Percentiles rank a stretch among this genome's conserved stretches.
These are phyloP conservation scores for Sylvilagus bachmani DNA, from an alignment of 2,113 vertebrate genomes.

Conservation along the genomic window DNA sequence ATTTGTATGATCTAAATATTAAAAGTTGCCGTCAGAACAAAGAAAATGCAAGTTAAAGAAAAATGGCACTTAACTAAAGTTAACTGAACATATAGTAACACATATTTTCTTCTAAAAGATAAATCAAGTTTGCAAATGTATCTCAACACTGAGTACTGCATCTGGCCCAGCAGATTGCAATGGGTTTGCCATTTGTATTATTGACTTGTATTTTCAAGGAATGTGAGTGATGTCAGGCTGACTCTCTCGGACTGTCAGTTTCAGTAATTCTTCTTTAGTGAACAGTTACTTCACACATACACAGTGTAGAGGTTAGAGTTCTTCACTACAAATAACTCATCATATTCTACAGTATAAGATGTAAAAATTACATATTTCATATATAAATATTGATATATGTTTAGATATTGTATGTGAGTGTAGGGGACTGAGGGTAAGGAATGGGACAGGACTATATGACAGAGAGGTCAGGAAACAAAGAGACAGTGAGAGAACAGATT, in stretches of 20 bases:
- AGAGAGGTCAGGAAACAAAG: not conserved
- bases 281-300: slow-evolving; percentile 24
- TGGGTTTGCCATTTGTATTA: not conserved
- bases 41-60: slow-evolving; percentile 55
- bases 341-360: not conserved
- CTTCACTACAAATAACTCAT: slow-evolving; percentile 3
- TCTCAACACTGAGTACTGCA: not conserved
- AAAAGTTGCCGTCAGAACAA: slow-evolving; percentile 55
- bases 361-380: not conserved
- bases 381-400: not conserved
- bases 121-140: slow-evolving; percentile 38
- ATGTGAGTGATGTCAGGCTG: not conserved
- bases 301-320: not conserved
- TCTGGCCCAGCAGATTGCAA: not conserved
- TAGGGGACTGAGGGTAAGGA: accelerated
- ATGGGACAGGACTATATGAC: not conserved
- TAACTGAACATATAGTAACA: not conserved
- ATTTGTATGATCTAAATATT: slow-evolving; percentile 68
- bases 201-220: not conserved
- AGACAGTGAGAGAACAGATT: not conserved
- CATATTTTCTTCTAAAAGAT: slow-evolving; percentile 32
- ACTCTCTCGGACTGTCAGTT: slow-evolving; percentile 5
- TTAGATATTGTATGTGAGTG: not conserved
- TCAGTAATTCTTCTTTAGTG: slow-evolving; percentile 1
- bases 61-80: slow-evolving; percentile 9